Conservation (phyloP, 2,888 invertebrate species). For the Incurvaria masculella region DNA sequence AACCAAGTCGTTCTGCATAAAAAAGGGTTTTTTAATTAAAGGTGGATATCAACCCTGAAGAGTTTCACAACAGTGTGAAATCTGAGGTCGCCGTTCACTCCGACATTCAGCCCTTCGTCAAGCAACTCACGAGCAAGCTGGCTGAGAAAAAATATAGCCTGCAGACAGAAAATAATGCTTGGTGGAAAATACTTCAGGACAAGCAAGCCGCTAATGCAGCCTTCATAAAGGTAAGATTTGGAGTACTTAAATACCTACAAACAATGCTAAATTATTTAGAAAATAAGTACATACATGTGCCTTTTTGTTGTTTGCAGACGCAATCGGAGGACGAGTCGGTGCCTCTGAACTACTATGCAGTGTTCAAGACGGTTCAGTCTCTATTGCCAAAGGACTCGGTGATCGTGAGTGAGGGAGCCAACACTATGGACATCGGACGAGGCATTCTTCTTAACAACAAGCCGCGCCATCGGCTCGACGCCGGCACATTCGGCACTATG, state of each 20-base stretch:
- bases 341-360: constrained; percentile 93
- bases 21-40: constrained; percentile 26
- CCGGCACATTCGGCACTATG: constrained; percentile 97
- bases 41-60: constrained; percentile 87
- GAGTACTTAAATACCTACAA: too few relatives aligned
- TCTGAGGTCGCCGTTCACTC: constrained; percentile 80
- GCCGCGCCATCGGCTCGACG: constrained; percentile 88
- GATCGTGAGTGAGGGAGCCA: constrained; percentile 96
- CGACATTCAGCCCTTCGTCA: constrained; percentile 73
- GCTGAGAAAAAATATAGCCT: constrained; percentile 58
- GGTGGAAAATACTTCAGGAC: constrained; percentile 73
- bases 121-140: constrained; percentile 59
- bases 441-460: constrained; percentile 79
- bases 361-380: constrained; percentile 79
- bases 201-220: constrained; percentile 72
- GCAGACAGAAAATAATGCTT: constrained; percentile 50
- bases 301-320: constrained; percentile 24
- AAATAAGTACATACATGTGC: too few relatives aligned
- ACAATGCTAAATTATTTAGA: too few relatives aligned
- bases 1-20: too few relatives aligned
- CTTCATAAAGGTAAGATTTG: constrained; percentile 58
- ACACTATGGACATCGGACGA: constrained; percentile 98
- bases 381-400: constrained; percentile 77
- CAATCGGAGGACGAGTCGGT: constrained; percentile 62
- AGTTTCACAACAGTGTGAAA: constrained; percentile 85